Percentiles rank a stretch among this genome's conserved stretches.
These are phyloP conservation scores for Antitype chi DNA, from an alignment of 2,888 invertebrate species.

Conservation along the genomic window DNA sequence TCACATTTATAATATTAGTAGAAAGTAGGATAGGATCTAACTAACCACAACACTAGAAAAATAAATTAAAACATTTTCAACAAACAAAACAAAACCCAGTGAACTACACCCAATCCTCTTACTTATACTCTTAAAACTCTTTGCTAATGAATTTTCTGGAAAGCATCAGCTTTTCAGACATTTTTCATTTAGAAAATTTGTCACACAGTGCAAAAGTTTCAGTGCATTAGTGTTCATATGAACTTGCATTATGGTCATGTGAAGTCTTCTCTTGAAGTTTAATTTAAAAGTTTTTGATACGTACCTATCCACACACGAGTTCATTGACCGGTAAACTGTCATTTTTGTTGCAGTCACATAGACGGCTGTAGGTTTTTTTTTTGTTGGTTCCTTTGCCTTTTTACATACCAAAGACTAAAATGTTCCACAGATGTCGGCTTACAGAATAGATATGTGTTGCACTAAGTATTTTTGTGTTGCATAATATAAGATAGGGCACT, in stretches of 20 bases:
- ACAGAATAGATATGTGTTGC: neutral
- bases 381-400: neutral
- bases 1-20: too few relatives aligned
- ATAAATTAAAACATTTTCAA: slow-evolving; percentile 7
- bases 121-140: slow-evolving; percentile 37
- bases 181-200: slow-evolving; percentile 79
- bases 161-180: slow-evolving; percentile 63
- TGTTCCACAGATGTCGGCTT: neutral
- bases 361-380: slow-evolving; percentile 17
- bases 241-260: slow-evolving; percentile 72
- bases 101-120: slow-evolving; percentile 34
- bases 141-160: slow-evolving; percentile 53
- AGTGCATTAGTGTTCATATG: slow-evolving; percentile 72
- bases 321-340: slow-evolving; percentile 67
- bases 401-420: neutral
- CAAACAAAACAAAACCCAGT: slow-evolving; percentile 11
- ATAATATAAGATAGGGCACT: neutral
- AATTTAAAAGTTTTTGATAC: slow-evolving; percentile 80
- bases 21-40: too few relatives aligned
- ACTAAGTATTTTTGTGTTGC: neutral
- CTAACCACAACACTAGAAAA: neutral
- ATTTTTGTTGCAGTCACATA: slow-evolving; percentile 53
- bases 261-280: slow-evolving; percentile 74
- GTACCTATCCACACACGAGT: slow-evolving; percentile 53
- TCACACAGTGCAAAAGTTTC: slow-evolving; percentile 73